These are phyloP conservation scores for Reticulitermes speratus DNA, from an alignment of 1,140 invertebrate species.

Conservation along the genomic window DNA sequence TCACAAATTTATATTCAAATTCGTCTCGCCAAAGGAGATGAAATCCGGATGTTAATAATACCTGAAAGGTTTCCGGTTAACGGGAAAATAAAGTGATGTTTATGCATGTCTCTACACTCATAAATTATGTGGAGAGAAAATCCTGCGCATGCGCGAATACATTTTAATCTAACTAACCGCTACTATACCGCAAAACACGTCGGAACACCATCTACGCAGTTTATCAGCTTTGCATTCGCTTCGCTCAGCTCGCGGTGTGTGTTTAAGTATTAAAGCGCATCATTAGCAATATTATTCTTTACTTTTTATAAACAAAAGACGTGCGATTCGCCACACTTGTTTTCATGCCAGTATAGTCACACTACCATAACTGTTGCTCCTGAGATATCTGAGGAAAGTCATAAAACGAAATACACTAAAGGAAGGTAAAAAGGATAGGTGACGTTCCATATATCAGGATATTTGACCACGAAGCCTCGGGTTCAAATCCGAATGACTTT, in stretches of 20 bases:
- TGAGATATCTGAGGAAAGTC: no score
- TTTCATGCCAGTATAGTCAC: neutral
- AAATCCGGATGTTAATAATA: neutral
- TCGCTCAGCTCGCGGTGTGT: neutral
- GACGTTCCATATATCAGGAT: no score
- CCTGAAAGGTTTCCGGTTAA: neutral
- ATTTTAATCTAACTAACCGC: neutral
- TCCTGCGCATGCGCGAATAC: neutral
- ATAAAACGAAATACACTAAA: no score
- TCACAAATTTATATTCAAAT: neutral
- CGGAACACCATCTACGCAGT: neutral
- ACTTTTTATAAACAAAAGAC: constrained; percentile 10
- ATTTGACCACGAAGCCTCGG: no score
- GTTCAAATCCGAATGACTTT: no score
- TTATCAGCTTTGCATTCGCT: neutral
- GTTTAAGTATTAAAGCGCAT: neutral
- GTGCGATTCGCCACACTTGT: neutral
- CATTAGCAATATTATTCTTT: neutral
- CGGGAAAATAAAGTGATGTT: neutral
- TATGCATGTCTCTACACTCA: neutral
- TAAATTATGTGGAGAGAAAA: neutral
- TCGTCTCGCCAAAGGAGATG: neutral
- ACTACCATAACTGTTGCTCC: no score
- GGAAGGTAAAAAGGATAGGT: no score
- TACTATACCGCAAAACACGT: neutral